Evolutionary conservation across 2,888 invertebrate species (phyloP), one percentile per base, ranked within the genome.

Genomic region (Eupithecia tripunctaria): DNA sequence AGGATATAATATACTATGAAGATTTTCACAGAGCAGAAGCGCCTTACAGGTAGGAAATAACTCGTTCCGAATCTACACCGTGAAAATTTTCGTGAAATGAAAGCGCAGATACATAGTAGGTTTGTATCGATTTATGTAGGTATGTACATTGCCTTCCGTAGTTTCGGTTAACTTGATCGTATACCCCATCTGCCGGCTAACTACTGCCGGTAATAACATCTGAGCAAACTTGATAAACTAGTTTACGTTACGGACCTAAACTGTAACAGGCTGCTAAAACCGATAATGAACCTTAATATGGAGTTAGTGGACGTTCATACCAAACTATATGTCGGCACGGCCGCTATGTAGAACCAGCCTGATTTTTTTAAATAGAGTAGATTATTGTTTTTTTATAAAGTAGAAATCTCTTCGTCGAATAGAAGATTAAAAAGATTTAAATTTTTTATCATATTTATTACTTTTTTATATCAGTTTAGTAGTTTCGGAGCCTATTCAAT

Each of bases 221-320:
- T 56, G 36, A 51, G 67, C 15, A 36, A 67, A 67, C 67, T 67
- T 51, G 12, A 14, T 21, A 36, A 67, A 71, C 51, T 62, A 63
- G 67, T 63, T 71, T 71, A 62, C n/a, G 32, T 67, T 71, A 63
- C 62, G 62, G 32, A 63, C 62, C 62, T 70, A 27, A 65, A 47
- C 64, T 65, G 65, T 59, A 56, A 56, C 65, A 29, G 38, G 32
- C 62, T 62, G 67, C 36, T 36, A 47, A n/a, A 67, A 38, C 67
- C 36, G 38, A 51, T 71, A 71, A 67, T 51, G 62, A 63, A 38
- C 21, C 67, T 67, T 63, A 63, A 63, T 27, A 32, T 62, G 32
- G 15, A 62, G 62, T 62, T 18, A 32, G 32, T n/a, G 27, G 62
- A 14, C 62, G 36, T 36, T 21, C 25, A 25, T 4, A 32, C 6